Evolutionary conservation across 2,888 invertebrate species (phyloP).

Genomic region (Mellilla xanthometata): DNA sequence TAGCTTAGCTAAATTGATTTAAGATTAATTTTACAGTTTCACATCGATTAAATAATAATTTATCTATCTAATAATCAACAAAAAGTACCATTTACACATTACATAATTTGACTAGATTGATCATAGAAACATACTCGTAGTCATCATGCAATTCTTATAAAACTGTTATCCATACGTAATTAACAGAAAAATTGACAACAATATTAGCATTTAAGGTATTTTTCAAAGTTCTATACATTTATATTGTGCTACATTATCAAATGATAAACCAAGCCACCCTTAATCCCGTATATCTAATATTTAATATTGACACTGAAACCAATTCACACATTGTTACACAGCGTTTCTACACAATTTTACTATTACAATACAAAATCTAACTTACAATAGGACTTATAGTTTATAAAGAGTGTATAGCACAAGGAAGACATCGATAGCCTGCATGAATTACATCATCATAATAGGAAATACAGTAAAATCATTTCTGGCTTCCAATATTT

Average conservation of each 20-base stretch:
- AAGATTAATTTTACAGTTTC: conserved; percentile 11
- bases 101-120: no score
- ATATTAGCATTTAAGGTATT: background rate
- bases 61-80: conserved; percentile 11
- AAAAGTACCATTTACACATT: conserved; percentile 12
- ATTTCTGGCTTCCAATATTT: conserved; percentile 17
- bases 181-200: conserved; percentile 4
- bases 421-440: conserved; percentile 83
- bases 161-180: background rate
- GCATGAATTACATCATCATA: conserved; percentile 70
- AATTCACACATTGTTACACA: background rate
- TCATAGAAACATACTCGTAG: no score
- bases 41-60: conserved; percentile 12
- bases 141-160: no score
- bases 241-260: no score
- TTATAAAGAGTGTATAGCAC: conserved; percentile 80
- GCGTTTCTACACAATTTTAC: conserved; percentile 14
- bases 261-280: no score
- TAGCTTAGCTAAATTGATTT: conserved; percentile 35
- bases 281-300: no score
- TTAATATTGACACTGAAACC: background rate
- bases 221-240: no score
- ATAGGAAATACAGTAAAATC: conserved; percentile 59
- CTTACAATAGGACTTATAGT: conserved; percentile 68
- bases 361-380: conserved; percentile 58